Evolutionary conservation across 2,113 vertebrate species (phyloP), one percentile per base, ranked within the genome.

Genomic region (Theristicus caerulescens): DNA sequence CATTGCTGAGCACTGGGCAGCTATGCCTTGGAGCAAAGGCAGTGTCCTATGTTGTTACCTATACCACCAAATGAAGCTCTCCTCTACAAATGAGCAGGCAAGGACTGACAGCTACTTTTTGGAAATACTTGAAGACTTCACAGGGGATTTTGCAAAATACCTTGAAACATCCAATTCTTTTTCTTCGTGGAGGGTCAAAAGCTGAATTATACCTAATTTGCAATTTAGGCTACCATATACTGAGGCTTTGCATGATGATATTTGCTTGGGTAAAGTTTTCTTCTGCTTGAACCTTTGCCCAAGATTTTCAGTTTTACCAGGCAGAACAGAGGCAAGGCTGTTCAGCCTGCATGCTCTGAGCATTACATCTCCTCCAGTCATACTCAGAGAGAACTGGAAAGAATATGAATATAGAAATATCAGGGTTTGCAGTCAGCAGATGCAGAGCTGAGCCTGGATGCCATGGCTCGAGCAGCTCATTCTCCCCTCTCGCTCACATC

Each of bases 401-500:
- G 8, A 5, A 19, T 11, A 16, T 4, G 6, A 66, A 10, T 17
- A 10, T 1, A 38, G 20, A 83, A 76, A 83, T 55, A 36, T 10
- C 16, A 57, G n/a, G 6, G 6, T 51, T 38, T 79, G 25, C 32
- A 61, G 22, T 14, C 21, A 46, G 54, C 40, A 78, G 54, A 57
- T n/a, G 52, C 24, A 32, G 31, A 85, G 10, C 21, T 61, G 38
- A 82, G 12, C 29, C 40, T 27, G 4, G 13, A 32, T 34, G 17
- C 10, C 36, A 34, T 16, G 55, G 22, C 6, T 46, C 6, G 31
- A 80, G 57, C 10, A 59, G n/a, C 16, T 58, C 4, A 1, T 36
- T 55, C 18, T 67, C 16, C 24, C 5, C 2, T 49, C 6, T 34
- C 0, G 0, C 38, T 40, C 27, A 17, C 0, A 34, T 7, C 18